Conservation (phyloP, 2,113 vertebrate genomes). For the Gymnobelideus leadbeateri region DNA sequence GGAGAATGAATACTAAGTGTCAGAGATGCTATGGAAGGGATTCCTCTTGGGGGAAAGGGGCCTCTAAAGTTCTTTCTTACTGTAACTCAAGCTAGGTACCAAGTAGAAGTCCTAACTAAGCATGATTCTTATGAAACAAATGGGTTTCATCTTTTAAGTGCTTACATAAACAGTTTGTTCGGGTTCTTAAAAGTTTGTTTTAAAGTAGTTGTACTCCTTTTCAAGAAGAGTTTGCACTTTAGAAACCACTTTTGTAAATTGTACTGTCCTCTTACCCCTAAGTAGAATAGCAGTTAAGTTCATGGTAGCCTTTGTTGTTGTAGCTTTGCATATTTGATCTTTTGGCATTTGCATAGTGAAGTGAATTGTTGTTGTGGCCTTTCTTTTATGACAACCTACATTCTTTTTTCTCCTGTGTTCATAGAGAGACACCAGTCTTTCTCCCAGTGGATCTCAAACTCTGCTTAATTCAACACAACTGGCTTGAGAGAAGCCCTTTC, state of each 20-base stretch:
- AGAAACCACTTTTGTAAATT: conserved; percentile 22
- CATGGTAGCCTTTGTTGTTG: conserved; percentile 33
- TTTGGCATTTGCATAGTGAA: conserved; percentile 16
- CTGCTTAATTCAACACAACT: not conserved
- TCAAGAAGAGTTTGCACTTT: not conserved
- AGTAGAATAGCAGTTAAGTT: conserved; percentile 21
- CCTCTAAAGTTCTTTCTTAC: not conserved
- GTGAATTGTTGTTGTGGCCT: not conserved
- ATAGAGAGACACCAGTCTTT: conserved; percentile 23
- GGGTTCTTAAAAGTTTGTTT: conserved; percentile 36
- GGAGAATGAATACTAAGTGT: not conserved
- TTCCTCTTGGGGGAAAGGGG: not conserved
- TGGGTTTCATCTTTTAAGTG: conserved; percentile 51
- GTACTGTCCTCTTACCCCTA: not conserved
- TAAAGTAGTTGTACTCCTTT: not conserved
- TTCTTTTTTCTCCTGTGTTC: conserved; percentile 26
- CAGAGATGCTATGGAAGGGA: not conserved
- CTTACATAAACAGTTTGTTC: conserved; percentile 34
- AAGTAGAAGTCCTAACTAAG: conserved; percentile 29
- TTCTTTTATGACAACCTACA: conserved; percentile 1
- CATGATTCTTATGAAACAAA: conserved; percentile 22
- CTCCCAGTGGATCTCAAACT: not conserved
- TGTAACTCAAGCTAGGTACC: not conserved
- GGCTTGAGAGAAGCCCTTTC: conserved; percentile 12
- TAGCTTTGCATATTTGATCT: conserved; percentile 41